phyloP scores from a whole-genome alignment of 2,797 vertebrate genomes.

The Scleropages formosus region DNA sequence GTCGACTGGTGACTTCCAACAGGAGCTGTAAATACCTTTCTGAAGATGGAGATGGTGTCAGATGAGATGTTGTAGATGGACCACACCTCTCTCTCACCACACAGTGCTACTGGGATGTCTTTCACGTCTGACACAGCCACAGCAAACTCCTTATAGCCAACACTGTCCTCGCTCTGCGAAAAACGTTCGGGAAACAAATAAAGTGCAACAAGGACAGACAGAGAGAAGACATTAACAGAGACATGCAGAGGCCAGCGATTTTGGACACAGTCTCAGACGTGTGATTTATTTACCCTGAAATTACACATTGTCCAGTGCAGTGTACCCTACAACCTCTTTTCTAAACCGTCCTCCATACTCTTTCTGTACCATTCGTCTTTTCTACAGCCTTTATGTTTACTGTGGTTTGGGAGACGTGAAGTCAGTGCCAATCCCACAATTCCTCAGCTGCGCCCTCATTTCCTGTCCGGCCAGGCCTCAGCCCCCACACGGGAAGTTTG shows the following conservation, averaged over 20 bases:
- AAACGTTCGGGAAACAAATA: not conserved
- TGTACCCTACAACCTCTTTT: slow-evolving; percentile 22
- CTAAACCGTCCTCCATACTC: not conserved
- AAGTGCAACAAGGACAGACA: not conserved
- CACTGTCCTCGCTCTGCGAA: slow-evolving; percentile 69
- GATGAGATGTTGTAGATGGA: slow-evolving; percentile 65
- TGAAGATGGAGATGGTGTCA: slow-evolving; percentile 76
- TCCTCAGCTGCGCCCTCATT: slow-evolving; percentile 51
- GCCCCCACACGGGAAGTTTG: slow-evolving; percentile 52
- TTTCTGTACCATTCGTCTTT: slow-evolving; percentile 35
- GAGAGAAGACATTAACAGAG: not conserved
- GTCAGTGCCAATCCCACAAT: slow-evolving; percentile 65
- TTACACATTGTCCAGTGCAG: slow-evolving; percentile 16
- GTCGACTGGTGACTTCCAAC: not conserved
- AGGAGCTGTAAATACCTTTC: slow-evolving; percentile 67
- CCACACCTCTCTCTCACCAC: slow-evolving; percentile 69
- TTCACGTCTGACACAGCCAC: slow-evolving; percentile 56
- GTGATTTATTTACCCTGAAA: not conserved
- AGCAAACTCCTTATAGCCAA: slow-evolving; percentile 63
- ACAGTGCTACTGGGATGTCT: slow-evolving; percentile 74
- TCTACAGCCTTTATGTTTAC: slow-evolving; percentile 43
- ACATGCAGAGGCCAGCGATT: slow-evolving; percentile 26
- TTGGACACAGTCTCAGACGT: not conserved
- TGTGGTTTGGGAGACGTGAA: slow-evolving; percentile 49
- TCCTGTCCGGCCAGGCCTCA: slow-evolving; percentile 55